Evolutionary conservation across 2,797 vertebrate genomes (phyloP), one percentile per base, ranked within the genome.

Genomic region (Chelidonichthys spinosus): DNA sequence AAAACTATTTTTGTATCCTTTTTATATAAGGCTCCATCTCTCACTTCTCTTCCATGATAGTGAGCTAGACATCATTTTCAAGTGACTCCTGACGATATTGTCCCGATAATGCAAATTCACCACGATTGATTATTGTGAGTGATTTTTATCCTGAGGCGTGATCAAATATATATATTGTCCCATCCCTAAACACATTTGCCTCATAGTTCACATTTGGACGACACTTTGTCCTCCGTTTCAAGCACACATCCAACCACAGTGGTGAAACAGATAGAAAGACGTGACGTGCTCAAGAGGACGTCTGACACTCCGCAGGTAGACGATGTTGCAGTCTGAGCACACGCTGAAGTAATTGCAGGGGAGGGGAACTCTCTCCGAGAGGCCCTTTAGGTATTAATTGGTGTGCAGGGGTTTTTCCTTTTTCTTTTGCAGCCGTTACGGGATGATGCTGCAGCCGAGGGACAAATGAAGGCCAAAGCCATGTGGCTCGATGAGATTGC

Each of bases 331-430:
- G 42, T 74, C 69, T 35, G 60, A 71, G 59, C 72, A 81, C 63
- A 76, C 50, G 59, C 56, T 56, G 36, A 58, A 67, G 53, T 78
- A 72, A 83, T 83, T 79, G 55, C 47, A 61, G 47, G 72, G 68
- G 69, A 72, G 63, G 79, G 63, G 42, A n/a, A n/a, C 52, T 14
- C 50, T 44, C 53, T 62, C 52, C 18, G 35, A 61, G 76, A 59
- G 68, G 36, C 69, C 44, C 50, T 70, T 82, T 76, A 72, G 56
- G 42, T 79, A 72, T 83, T 85, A 82, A 89, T 84, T 82, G 72
- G 61, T 71, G 61, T 65, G 54, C 68, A 42, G 46, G 50, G 5
- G 65, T 53, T 35, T 49, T 43, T 50, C 35, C 14, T 25, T 33
- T 40, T 69, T 58, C 18, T 78, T 64, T 63, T 55, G 54, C 55